Base-by-base conservation (phyloP, 35 echinoderm and acorn worm genomes). In the Apostichopus parvimensis region DNA sequence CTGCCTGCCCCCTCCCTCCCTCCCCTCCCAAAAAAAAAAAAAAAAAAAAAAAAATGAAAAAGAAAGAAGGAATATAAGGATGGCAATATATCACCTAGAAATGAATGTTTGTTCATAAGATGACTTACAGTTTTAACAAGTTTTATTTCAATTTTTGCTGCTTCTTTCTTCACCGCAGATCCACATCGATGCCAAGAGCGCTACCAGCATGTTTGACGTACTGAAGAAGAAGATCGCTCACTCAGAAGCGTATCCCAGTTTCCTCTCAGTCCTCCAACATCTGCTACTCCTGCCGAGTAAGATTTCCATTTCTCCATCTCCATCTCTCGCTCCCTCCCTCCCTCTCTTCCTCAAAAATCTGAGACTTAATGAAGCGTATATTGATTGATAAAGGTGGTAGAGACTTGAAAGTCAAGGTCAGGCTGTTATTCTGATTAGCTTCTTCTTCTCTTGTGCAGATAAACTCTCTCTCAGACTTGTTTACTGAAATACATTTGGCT, bases 131-230 rank as follows among this genome's bases (percentile, higher is more conserved):
- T 45, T 45, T 45, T 1, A 1, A 45, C 52, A 5, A 0, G 8
- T 7, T 75, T n/a, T 24, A 22, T 75, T 75, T 0, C 14, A 75
- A 75, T 6, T 88, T 22, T 88, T 18, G 57, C 11, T 5, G 9
- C 72, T 8, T 73, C 55, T 5, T 68, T 22, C 59, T 45, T 59
- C 1, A 18, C 24, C 14, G 13, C 64, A 99, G 97, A 90, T 99
- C 45, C 97, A 99, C 92, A 85, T 99, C 13, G 97, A 99, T 90
- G 89, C 92, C 12, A 87, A 92, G 26, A 99, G 85, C 95, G 97
- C 95, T n/a, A 99, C 87, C 78, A 99, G 92, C 82, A 99, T 99
- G 97, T 99, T 99, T 95, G 97, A 99, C 68, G 92, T 93, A 34
- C 92, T 99, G 25, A 96, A 93, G 79, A 96, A 96, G 93, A 99